Base-by-base conservation (phyloP, 2,888 invertebrate genomes). In the Plagodis pulveraria region DNA sequence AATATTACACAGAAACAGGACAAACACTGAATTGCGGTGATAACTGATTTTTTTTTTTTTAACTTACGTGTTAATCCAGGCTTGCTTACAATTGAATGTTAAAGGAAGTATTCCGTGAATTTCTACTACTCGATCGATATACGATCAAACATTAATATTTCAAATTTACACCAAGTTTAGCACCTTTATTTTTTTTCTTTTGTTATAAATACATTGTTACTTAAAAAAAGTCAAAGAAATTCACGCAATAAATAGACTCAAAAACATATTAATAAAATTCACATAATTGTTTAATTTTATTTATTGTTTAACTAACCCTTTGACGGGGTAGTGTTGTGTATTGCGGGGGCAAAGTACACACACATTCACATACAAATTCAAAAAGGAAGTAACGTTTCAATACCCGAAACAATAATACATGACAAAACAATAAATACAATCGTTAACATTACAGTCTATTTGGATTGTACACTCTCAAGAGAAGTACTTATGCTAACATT, bases 391-490 rank as follows among this genome's bases (percentile, higher is more conserved):
- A 87, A 89, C 86, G 85, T 83, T 86, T 84, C 81, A 86, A 86
- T 80, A 83, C 76, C 77, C 74, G 77, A 88, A 89, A 89, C 83
- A 81, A 87, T 85, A 81, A 75, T 47, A 55, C 50, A 55, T 62
- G 53, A 58, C 47, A 48, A 71, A 70, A 71, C 66, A 67, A 75
- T 72, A 74, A 78, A 74, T 75, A 70, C 66, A 82, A 83, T 80
- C 66, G 71, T 76, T 76, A 84, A 85, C 79, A 77, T 86, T 89
- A 91, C 88, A 90, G 89, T 90, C 91, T 91, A 90, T 88, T 83
- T 80, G 82, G 87, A 87, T 89, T 90, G 90, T 91, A 90, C 88
- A 91, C 80, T 83, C 79, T 84, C 80, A 86, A 88, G 88, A 86
- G 74, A 87, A 86, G 82, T 86, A 81, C 85, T 86, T 89, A 73